Base-by-base conservation (phyloP, 1,140 invertebrate genomes). In the Drosophila serrata region DNA sequence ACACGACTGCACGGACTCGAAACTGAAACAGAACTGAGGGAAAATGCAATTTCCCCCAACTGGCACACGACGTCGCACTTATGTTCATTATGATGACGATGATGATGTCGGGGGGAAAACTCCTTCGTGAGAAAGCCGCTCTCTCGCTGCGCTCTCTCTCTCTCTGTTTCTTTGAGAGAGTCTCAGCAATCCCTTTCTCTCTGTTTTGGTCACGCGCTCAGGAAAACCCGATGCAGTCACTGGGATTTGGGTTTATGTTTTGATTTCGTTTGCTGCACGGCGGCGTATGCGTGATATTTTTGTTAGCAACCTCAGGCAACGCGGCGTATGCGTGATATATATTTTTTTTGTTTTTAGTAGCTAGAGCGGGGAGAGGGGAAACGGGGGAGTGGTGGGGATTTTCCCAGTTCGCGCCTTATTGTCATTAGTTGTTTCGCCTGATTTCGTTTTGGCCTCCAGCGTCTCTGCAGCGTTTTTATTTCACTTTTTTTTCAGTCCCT, bases 1-100 rank as follows among this genome's bases (percentile, higher is more conserved):
- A 76, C 65, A 51, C 73, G 81, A 73, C 84, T 88, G 84, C 84
- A 87, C 72, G 80, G 80, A 88, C 80, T 84, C 80, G 80, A 80
- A 80, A 88, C 84, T 84, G 65, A 88, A 82, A 72, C 81, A 77
- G 81, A 90, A 88, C 85, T 90, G 77, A 88, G 79, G 81, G 76
- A 73, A 62, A 79, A 84, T 87, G 84, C 84, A 87, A 63, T 88
- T 87, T 69, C 31, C 27, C 73, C 27, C 73, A 61, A 43, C 46
- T 64, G 45, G 37, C 78, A 67, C 81, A 85, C 81, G 82, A 85
- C 72, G 72, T 64, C 40, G 51, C 73, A 75, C 74, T 88, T 80
- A 64, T 77, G 84, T 22, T 85, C 79, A 82, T 69, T 53, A 63
- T 65, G 39, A 46, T 64, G 57, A 43, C 61, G 62, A 73, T 61